These are phyloP conservation scores for Synergus umbraculus DNA, from an alignment of 2,888 invertebrate genomes.

Conservation along the genomic window DNA sequence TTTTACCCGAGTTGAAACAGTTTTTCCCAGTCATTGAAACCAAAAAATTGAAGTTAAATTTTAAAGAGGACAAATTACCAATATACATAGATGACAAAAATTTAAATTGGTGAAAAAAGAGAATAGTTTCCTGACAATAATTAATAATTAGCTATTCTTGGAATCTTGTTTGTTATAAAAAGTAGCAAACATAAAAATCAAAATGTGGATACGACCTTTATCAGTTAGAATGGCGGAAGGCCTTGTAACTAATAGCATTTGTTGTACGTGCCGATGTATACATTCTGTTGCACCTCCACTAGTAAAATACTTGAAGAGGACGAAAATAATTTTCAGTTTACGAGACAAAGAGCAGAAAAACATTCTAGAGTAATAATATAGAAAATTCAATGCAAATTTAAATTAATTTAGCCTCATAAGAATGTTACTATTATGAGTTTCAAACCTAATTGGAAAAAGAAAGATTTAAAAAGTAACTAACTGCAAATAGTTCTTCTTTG, in stretches of 20 bases:
- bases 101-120: too few species aligned
- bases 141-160: too few species aligned
- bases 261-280: background rate
- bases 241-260: conserved; percentile 10
- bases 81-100: too few species aligned
- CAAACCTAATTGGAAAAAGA: too few species aligned
- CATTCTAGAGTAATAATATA: background rate
- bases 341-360: background rate
- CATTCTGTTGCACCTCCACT: background rate
- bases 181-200: background rate
- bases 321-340: background rate
- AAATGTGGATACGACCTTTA: conserved; percentile 5
- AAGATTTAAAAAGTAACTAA: background rate
- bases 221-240: background rate
- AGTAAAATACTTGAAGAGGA: background rate
- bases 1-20: too few species aligned
- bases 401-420: too few species aligned
- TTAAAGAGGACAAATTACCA: background rate
- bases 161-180: background rate
- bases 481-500: background rate
- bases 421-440: too few species aligned
- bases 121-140: too few species aligned
- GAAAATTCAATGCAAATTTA: background rate
- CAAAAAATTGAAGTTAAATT: background rate
- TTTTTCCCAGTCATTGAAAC: too few species aligned